These are phyloP conservation scores for Drosophila mulleri DNA, from an alignment of 2,888 invertebrate species.

Conservation along the genomic window DNA sequence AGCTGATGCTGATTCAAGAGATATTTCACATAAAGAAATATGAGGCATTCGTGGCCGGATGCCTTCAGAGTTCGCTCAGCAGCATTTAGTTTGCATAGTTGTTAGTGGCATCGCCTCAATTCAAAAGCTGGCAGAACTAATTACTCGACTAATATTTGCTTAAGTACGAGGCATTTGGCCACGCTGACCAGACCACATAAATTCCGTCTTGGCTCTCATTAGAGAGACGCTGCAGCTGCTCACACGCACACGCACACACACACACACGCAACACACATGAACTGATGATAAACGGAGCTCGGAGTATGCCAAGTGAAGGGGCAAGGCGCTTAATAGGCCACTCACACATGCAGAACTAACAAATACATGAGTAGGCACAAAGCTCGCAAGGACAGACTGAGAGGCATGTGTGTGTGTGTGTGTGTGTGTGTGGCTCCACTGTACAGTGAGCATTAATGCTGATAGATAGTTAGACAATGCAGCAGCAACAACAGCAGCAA, in stretches of 20 bases:
- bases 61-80: neutral
- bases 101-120: neutral
- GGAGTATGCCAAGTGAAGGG: neutral
- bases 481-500: slow-evolving; percentile 26
- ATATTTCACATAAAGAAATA: neutral
- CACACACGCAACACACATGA: neutral
- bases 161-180: slow-evolving; percentile 14
- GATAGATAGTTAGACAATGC: slow-evolving; percentile 37
- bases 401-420: neutral
- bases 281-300: slow-evolving; percentile 3
- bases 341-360: slow-evolving; percentile 22
- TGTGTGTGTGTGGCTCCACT: neutral
- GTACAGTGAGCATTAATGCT: slow-evolving; percentile 27
- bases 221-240: slow-evolving; percentile 19
- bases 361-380: slow-evolving; percentile 1
- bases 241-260: no score
- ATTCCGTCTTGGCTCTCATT: slow-evolving; percentile 50
- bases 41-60: neutral
- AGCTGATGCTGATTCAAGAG: neutral
- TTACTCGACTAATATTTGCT: slow-evolving; percentile 70
- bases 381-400: slow-evolving; percentile 3
- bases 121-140: slow-evolving; percentile 48
- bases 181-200: slow-evolving; percentile 41
- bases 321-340: slow-evolving; percentile 35
- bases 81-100: slow-evolving; percentile 1